phyloP scores from a whole-genome alignment of 2,888 invertebrate genomes.

The Volucella bombylans region DNA sequence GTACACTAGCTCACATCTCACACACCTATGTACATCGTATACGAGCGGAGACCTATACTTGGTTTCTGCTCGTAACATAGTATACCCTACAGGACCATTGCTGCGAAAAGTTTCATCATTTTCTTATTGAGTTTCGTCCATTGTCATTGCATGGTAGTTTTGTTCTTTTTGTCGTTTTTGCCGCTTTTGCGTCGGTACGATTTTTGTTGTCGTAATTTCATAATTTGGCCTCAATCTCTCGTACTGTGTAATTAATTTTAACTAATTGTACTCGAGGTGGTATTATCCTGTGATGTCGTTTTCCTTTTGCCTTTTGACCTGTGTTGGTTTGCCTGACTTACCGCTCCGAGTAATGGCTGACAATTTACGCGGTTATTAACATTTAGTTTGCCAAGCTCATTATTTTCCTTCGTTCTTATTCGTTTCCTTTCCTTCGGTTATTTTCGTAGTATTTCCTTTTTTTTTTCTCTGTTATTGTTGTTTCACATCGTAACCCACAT shows the following conservation, averaged over 20 bases:
- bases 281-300: constrained; percentile 54
- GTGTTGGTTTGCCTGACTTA: not conserved
- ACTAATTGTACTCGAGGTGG: constrained; percentile 64
- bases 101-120: constrained; percentile 55
- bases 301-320: constrained; percentile 5
- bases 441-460: not conserved
- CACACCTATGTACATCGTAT: constrained; percentile 1
- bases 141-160: constrained; percentile 23
- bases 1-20: not conserved
- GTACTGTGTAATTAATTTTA: constrained; percentile 68
- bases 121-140: constrained; percentile 46
- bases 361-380: constrained; percentile 62
- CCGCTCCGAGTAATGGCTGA: constrained; percentile 45
- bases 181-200: constrained; percentile 16
- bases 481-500: constrained; percentile 55
- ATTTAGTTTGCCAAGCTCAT: constrained; percentile 61
- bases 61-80: not conserved
- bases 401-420: constrained; percentile 41
- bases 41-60: constrained; percentile 6
- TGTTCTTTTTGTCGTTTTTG: constrained; percentile 7
- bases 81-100: not conserved
- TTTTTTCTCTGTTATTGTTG: constrained; percentile 30
- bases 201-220: constrained; percentile 66
- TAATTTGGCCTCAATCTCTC: constrained; percentile 67
- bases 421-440: not conserved